Conservation (phyloP, 2,888 invertebrate genomes). For the Hypercompe scribonia region DNA sequence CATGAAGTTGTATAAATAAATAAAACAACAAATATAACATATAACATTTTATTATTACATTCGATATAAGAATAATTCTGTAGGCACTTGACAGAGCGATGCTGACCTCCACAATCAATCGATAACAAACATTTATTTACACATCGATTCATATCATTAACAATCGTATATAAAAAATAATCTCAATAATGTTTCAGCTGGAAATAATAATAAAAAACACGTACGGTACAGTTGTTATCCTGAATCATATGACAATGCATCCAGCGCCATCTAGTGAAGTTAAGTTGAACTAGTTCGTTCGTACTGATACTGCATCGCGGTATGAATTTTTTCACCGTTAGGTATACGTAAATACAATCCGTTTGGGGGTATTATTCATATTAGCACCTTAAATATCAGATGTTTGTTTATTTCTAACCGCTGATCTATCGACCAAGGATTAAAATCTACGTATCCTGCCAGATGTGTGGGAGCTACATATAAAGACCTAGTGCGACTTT, state of each 20-base stretch:
- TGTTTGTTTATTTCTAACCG: too few species aligned
- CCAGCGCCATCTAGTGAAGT: background rate
- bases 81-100: constrained; percentile 55
- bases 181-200: constrained; percentile 16
- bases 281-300: background rate
- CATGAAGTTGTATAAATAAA: too few species aligned
- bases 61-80: constrained; percentile 49
- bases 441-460: too few species aligned
- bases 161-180: constrained; percentile 15
- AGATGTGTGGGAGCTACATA: too few species aligned
- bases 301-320: background rate
- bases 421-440: too few species aligned
- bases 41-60: constrained; percentile 55
- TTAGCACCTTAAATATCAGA: too few species aligned
- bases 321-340: background rate
- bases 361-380: too few species aligned
- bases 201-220: constrained; percentile 16
- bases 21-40: constrained; percentile 26
- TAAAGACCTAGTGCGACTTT: too few species aligned
- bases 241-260: background rate
- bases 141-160: constrained; percentile 8
- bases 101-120: constrained; percentile 31
- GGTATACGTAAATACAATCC: too few species aligned
- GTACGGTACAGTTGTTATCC: background rate
- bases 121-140: constrained; percentile 39